These are phyloP conservation scores for Drosophila pallidifrons DNA, from an alignment of 1,140 invertebrate species.

Conservation along the genomic window DNA sequence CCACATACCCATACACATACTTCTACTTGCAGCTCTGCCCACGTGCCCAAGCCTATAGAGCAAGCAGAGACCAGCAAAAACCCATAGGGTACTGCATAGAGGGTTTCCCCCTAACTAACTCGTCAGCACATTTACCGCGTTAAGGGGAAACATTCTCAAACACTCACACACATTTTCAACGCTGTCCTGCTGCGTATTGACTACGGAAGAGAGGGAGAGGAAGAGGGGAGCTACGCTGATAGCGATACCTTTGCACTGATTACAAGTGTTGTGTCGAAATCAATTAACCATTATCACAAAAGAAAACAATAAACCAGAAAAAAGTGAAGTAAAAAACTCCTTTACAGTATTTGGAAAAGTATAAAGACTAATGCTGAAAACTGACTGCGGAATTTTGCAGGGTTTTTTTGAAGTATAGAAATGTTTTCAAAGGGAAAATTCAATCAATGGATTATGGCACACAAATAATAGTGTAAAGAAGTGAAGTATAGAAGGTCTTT, in stretches of 20 bases:
- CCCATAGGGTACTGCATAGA: conserved; percentile 15
- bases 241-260: conserved; percentile 55
- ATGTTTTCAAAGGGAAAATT: no score
- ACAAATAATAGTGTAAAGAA: no score
- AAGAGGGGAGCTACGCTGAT: conserved; percentile 1
- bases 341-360: no score
- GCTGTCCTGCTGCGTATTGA: conserved; percentile 62
- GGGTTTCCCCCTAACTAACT: conserved; percentile 29
- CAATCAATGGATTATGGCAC: no score
- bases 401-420: no score
- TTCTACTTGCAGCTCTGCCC: conserved; percentile 49
- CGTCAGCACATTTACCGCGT: background rate
- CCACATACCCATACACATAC: conserved; percentile 43
- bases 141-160: conserved; percentile 44
- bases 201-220: conserved; percentile 32
- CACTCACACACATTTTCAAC: conserved; percentile 21
- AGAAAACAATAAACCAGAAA: background rate
- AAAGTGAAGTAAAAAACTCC: background rate
- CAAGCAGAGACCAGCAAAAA: background rate
- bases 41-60: conserved; percentile 45
- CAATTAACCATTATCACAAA: conserved; percentile 16
- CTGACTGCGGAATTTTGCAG: no score
- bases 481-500: no score
- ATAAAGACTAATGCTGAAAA: no score
- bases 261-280: conserved; percentile 48